Evolutionary conservation across 2,797 vertebrate genomes (phyloP).

Genomic region (Trematomus bernacchii): DNA sequence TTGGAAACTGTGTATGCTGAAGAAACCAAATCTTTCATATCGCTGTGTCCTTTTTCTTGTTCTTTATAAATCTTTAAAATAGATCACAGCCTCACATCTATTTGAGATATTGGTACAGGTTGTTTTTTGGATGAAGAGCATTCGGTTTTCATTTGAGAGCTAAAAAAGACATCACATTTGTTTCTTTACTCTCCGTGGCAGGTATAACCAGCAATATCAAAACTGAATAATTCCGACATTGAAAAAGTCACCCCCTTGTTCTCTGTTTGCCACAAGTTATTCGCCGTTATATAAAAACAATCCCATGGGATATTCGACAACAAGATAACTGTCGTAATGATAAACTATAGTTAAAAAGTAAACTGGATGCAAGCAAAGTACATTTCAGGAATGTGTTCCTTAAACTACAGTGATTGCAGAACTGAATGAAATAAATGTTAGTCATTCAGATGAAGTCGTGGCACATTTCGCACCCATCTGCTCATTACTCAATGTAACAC

Average conservation of each 20-base stretch:
- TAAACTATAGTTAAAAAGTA: constrained; percentile 17
- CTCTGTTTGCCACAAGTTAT: constrained; percentile 48
- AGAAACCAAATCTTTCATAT: constrained; percentile 56
- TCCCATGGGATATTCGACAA: constrained; percentile 3
- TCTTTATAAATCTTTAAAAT: constrained; percentile 29
- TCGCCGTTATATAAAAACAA: constrained; percentile 23
- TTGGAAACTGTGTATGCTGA: constrained; percentile 52
- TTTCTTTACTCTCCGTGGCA: constrained; percentile 56
- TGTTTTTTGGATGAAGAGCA: constrained; percentile 28
- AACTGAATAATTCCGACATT: constrained; percentile 58
- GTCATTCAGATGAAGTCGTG: constrained; percentile 17
- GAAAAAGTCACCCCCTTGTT: constrained; percentile 47
- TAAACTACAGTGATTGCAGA: constrained; percentile 18
- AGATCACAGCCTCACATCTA: constrained; percentile 30
- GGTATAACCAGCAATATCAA: constrained; percentile 57
- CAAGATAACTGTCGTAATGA: constrained; percentile 1
- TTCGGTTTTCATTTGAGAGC: constrained; percentile 33
- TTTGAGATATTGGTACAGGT: constrained; percentile 27
- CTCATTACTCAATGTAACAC: constrained; percentile 23
- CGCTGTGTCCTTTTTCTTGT: constrained; percentile 34
- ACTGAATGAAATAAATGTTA: constrained; percentile 35
- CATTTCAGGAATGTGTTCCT: constrained; percentile 12
- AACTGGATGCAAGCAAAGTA: constrained; percentile 28
- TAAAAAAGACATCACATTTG: constrained; percentile 25
- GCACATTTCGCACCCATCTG: constrained; percentile 13